Evolutionary conservation across 2,113 vertebrate genomes (phyloP).

Genomic region (Trochalopteron elliotii): DNA sequence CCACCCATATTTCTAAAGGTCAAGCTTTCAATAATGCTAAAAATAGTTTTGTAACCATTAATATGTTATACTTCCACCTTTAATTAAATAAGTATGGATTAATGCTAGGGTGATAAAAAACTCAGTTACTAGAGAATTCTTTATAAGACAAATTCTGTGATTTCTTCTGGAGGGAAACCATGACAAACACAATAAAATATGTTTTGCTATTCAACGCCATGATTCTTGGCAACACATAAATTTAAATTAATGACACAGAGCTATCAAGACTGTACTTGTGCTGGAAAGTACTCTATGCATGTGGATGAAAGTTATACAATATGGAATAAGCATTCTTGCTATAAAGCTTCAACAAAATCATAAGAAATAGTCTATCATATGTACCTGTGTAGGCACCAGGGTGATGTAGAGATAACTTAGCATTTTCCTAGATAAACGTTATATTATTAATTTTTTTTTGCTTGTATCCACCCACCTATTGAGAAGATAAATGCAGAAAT

Average conservation of each 20-base stretch:
- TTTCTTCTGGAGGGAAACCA: rapidly evolving
- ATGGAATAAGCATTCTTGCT: neutral
- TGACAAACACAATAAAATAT: neutral
- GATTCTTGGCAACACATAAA: neutral
- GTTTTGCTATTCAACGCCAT: neutral
- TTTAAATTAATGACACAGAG: neutral
- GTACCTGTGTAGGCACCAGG: neutral
- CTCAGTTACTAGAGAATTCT: neutral
- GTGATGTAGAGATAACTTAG: neutral
- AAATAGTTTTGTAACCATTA: neutral
- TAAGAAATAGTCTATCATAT: neutral
- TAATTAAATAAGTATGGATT: neutral
- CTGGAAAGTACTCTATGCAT: neutral
- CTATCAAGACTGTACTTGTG: neutral
- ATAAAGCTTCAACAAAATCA: neutral
- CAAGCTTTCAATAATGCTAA: neutral
- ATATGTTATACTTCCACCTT: neutral
- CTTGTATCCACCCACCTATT: neutral
- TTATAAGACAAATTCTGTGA: neutral
- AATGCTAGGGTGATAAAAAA: neutral
- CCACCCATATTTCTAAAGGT: neutral
- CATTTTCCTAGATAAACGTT: neutral
- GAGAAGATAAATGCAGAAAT: neutral
- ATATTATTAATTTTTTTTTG: neutral
- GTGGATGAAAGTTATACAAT: neutral